These are phyloP conservation scores for Melipona beecheii DNA, from an alignment of 2,888 invertebrate genomes.

Conservation along the genomic window DNA sequence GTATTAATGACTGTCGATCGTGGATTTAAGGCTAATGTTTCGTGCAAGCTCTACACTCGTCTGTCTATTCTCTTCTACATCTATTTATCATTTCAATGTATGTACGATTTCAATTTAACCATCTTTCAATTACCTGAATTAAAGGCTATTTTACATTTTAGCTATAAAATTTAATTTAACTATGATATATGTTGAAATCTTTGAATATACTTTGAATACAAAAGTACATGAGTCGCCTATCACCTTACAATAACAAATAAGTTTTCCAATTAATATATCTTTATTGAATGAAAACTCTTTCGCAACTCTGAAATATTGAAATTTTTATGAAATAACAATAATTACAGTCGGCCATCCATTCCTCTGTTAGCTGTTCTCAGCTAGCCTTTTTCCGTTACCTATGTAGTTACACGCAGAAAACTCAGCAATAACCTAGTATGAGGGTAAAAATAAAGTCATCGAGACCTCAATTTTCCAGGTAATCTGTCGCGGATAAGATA, in stretches of 20 bases:
- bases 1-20: slow-evolving; percentile 72
- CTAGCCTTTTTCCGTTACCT: not conserved
- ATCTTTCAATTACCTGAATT: too few relatives aligned
- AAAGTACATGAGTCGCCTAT: not conserved
- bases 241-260: not conserved
- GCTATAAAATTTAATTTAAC: slow-evolving; percentile 4
- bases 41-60: slow-evolving; percentile 47
- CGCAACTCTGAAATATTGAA: not conserved
- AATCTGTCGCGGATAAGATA: slow-evolving; percentile 46
- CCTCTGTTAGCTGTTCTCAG: not conserved
- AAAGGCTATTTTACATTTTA: not conserved
- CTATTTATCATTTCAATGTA: slow-evolving; percentile 25
- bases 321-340: not conserved
- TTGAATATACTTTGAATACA: not conserved
- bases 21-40: slow-evolving; percentile 69
- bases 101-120: not conserved
- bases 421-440: not conserved
- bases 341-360: not conserved
- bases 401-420: not conserved
- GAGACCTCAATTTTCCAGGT: slow-evolving; percentile 40
- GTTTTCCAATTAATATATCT: not conserved
- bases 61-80: not conserved
- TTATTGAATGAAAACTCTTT: not conserved
- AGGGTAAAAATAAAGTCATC: slow-evolving; percentile 1
- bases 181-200: not conserved